These are phyloP conservation scores for Pollenia griseotomentosa DNA, from an alignment of 2,888 invertebrate genomes.

Conservation along the genomic window DNA sequence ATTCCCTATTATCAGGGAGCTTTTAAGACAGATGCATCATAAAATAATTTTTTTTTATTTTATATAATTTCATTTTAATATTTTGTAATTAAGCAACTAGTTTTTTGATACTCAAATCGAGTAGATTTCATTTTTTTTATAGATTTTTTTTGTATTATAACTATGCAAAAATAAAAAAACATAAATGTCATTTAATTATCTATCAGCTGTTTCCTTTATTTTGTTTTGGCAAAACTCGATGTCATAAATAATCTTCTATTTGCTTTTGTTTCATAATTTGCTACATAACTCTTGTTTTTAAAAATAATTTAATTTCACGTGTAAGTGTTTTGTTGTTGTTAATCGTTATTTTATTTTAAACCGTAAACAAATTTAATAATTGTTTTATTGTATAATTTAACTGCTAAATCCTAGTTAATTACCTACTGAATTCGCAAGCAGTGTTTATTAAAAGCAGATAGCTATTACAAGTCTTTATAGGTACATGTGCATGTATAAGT, in stretches of 20 bases:
- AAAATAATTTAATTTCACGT: constrained; percentile 8
- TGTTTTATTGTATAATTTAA: neutral
- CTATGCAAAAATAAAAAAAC: constrained; percentile 8
- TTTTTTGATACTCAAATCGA: constrained; percentile 22
- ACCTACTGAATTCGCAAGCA: too few relatives aligned
- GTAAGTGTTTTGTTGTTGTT: constrained; percentile 2
- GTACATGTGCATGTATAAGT: neutral
- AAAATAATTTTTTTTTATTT: neutral
- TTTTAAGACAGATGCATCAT: neutral
- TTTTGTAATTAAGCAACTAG: constrained; percentile 17
- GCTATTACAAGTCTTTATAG: neutral
- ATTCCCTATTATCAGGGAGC: constrained; percentile 36
- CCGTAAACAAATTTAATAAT: neutral
- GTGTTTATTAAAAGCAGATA: too few relatives aligned
- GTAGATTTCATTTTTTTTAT: constrained; percentile 21
- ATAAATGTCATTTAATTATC: constrained; percentile 28
- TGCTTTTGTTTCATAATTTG: constrained; percentile 32
- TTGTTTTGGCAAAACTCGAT: neutral
- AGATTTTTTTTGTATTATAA: constrained; percentile 38
- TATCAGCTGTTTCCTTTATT: constrained; percentile 20
- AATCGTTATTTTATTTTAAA: neutral
- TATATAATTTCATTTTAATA: neutral
- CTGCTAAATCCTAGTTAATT: too few relatives aligned
- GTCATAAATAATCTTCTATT: constrained; percentile 19
- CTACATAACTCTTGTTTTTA: neutral